Base-by-base conservation (phyloP, 2,113 vertebrate species). In the Ellobius talpinus region DNA sequence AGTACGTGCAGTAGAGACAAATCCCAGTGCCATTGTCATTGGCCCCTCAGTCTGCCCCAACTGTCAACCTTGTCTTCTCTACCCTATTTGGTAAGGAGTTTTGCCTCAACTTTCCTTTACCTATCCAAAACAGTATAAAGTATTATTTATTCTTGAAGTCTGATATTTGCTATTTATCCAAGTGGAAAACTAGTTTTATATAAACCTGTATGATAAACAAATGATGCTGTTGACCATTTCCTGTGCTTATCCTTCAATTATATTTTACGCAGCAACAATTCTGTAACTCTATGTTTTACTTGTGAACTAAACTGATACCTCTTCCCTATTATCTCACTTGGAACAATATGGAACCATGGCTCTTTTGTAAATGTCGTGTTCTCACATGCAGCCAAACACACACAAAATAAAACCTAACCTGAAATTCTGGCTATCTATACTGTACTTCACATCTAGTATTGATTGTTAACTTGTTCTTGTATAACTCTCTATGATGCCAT, bases 381-480 rank as follows among this genome's bases (percentile, higher is more conserved):
- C 36, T 17, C 14, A 68, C 6, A 33, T 11, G 9, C 61, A 13
- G 11, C 11, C 29, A 19, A 16, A n/a, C 7, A 47, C 13, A 68
- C 4, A 68, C 17, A 4, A 4, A 74, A 66, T 7, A 17, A 50
- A 87, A 50, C 7, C 19, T 68, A 14, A 77, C 70, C 42, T 39
- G 26, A 73, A 63, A 39, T 0, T 50, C n/a, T 61, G 2, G 3
- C 21, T 13, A n/a, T 50, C 24, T 36, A 50, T 21, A 5, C 5
- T 24, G 4, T 29, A 4, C 7, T 68, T 26, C 1, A 14, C 1
- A 23, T 7, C 3, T 61, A 36, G 29, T 13, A 2, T 29, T 39
- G 9, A 29, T 31, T 36, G 16, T 61, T 85, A 45, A 26, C 36
- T 96, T 74, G 23, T 63, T 90, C 17, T 87, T 89, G 13, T 10